Evolutionary conservation across 2,113 vertebrate species (phyloP).

Genomic region (Galeopterus variegatus): DNA sequence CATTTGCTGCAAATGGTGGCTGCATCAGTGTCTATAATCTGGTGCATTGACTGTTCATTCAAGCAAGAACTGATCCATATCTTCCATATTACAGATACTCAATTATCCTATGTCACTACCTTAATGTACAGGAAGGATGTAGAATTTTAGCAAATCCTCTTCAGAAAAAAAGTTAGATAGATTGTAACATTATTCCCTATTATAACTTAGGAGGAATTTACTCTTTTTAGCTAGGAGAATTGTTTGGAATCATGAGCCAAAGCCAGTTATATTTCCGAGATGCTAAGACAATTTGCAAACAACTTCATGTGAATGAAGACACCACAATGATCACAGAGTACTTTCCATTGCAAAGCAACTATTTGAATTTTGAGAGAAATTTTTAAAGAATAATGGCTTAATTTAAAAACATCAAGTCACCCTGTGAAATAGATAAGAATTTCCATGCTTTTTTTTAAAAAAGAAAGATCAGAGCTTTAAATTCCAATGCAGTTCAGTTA

Average conservation of each 20-base stretch:
- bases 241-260: background rate
- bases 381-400: constrained; percentile 8
- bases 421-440: background rate
- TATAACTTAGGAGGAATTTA: background rate
- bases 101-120: constrained; percentile 67
- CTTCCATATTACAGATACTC: constrained; percentile 49
- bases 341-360: background rate
- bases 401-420: background rate
- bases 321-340: background rate
- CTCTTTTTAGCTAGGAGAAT: background rate
- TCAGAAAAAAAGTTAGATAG: background rate
- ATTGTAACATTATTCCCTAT: background rate
- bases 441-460: background rate
- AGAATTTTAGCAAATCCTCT: constrained; percentile 56
- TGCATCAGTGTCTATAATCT: constrained; percentile 73
- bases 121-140: constrained; percentile 62
- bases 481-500: background rate
- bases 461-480: background rate
- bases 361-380: background rate
- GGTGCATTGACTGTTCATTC: constrained; percentile 80
- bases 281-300: constrained; percentile 30
- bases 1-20: constrained; percentile 81
- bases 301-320: background rate
- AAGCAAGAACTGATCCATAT: constrained; percentile 36
- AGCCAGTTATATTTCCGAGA: background rate